Base-by-base conservation (phyloP, 2,113 vertebrate genomes). In the Spea bombifrons region DNA sequence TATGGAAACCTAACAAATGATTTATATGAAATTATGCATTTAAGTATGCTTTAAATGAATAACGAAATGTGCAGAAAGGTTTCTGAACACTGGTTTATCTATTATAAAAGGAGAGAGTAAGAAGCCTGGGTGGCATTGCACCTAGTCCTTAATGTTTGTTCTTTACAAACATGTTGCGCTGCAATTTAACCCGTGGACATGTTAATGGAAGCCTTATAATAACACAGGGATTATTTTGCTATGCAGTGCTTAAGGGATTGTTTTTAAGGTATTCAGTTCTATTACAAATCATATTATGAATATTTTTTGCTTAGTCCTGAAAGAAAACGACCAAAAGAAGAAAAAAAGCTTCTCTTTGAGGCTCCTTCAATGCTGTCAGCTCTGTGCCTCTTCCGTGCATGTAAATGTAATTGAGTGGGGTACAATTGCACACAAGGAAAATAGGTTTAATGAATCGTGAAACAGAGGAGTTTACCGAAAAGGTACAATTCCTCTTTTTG, bases 361-460 rank as follows among this genome's bases (percentile, higher is more conserved):
- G 68, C 16, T 9, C 72, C 6, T 68, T 65, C 78, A 74, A 78
- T 83, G 82, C 84, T 82, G 74, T 55, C 79, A 66, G 83, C 84
- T 83, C 85, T 80, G 49, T 15, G 72, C 82, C 86, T 86, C 86
- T 82, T 84, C 86, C 85, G 71, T 88, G 89, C 89, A 91, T 92
- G 87, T 91, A 89, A 92, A 92, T 73, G 77, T 73, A 59, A 73
- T 30, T 92, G 90, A 92, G 90, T 87, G 79, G 85, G 84, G 82
- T 90, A 88, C 89, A 90, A 90, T 89, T 91, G 89, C 90, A 92
- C 53, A 57, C 73, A 7, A 63, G 75, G 86, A 5, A 87, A 92
- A 91, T 90, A 70, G 86, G 88, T 88, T 89, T 92, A 93, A 92
- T 92, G 88, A 92, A 91, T 91, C 90, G 82, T 93, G 88, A 92